Conservation (phyloP, 2,888 invertebrate genomes). For the Epistrophella euchroma region DNA sequence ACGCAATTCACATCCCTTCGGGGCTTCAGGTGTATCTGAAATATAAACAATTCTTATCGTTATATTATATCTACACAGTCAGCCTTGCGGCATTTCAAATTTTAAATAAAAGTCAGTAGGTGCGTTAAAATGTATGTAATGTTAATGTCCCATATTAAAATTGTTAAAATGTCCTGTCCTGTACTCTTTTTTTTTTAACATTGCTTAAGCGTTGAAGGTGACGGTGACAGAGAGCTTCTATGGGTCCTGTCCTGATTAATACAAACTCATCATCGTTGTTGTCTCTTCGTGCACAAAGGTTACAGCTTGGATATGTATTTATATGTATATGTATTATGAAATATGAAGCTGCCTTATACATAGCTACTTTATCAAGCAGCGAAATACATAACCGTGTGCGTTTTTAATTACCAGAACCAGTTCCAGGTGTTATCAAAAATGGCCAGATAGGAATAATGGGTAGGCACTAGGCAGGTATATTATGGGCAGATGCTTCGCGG, state of each 20-base stretch:
- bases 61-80: constrained; percentile 45
- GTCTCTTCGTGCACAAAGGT: constrained; percentile 8
- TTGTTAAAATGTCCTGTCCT: constrained; percentile 15
- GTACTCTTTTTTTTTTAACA: background rate
- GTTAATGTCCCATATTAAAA: constrained; percentile 27
- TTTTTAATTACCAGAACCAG: constrained; percentile 26
- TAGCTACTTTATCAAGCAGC: background rate
- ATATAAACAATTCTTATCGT: constrained; percentile 77
- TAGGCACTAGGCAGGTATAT: background rate
- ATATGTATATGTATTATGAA: background rate
- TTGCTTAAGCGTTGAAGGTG: background rate
- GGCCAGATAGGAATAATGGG: constrained; percentile 1
- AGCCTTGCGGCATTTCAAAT: constrained; percentile 40
- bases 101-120: constrained; percentile 48
- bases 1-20: constrained; percentile 89
- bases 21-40: constrained; percentile 90
- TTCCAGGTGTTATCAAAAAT: constrained; percentile 18
- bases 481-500: background rate
- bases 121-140: constrained; percentile 25
- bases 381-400: constrained; percentile 4
- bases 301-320: background rate
- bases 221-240: background rate
- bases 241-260: constrained; percentile 7
- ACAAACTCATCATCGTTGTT: constrained; percentile 24
- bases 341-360: background rate